Conservation (phyloP, 2,797 vertebrate genomes). For the Halcyon leucocephala region DNA sequence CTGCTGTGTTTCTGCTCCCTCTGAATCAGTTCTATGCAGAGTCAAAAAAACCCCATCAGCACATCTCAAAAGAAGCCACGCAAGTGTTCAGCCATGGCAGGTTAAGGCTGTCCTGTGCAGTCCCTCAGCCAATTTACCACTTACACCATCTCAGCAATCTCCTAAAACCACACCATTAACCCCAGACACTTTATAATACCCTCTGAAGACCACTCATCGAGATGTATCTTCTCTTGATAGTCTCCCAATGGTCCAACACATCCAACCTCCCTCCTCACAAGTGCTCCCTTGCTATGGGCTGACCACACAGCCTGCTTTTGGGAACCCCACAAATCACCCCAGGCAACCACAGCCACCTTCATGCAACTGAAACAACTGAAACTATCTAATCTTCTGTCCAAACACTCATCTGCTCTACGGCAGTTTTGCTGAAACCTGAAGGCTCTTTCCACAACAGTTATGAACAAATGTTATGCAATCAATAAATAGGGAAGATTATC, state of each 20-base stretch:
- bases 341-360: background rate
- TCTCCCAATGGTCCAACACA: background rate
- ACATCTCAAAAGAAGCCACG: background rate
- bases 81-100: fast-evolving
- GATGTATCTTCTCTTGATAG: background rate
- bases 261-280: background rate
- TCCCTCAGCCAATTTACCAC: background rate
- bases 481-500: background rate
- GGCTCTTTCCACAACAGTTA: background rate
- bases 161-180: background rate
- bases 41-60: background rate
- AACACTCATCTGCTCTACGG: background rate
- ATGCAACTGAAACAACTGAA: background rate
- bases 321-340: background rate
- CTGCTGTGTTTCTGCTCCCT: background rate
- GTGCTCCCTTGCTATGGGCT: background rate
- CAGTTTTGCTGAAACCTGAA: background rate
- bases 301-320: too few relatives aligned
- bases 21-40: background rate
- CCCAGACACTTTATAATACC: background rate
- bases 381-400: background rate
- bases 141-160: fast-evolving
- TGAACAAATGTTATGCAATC: background rate
- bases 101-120: background rate
- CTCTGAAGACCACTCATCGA: background rate